These are phyloP conservation scores for Caenorhabditis brenneri DNA, from an alignment of 1,140 invertebrate species.

Conservation along the genomic window DNA sequence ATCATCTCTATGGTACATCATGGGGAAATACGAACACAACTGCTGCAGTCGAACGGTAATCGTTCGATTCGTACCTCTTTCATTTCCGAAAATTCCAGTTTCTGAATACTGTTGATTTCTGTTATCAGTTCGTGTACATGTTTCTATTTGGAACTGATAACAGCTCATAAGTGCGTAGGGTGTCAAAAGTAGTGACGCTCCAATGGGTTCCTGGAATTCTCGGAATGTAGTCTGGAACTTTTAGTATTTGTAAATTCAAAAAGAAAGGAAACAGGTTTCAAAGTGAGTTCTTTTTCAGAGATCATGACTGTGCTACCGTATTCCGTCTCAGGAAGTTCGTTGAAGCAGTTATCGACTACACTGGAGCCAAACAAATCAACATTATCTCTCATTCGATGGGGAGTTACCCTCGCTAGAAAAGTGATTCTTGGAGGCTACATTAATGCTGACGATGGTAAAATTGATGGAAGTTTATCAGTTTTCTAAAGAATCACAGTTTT, in stretches of 20 bases:
- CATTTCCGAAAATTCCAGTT: not conserved
- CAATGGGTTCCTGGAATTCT: not conserved
- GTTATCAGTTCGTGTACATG: conserved; percentile 6
- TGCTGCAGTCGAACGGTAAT: not conserved
- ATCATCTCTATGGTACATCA: not conserved
- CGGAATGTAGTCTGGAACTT: not conserved
- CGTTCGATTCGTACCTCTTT: not conserved
- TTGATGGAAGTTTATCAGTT: not conserved
- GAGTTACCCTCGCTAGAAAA: conserved; percentile 38
- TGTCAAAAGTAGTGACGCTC: not conserved
- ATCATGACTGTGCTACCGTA: conserved; percentile 14
- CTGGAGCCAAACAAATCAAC: conserved; percentile 21
- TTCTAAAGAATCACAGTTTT: not conserved
- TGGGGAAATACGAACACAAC: conserved; percentile 21
- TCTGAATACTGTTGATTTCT: not conserved
- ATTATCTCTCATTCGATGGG: conserved; percentile 41
- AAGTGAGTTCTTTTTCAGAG: not conserved
- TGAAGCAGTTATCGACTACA: conserved; percentile 26
- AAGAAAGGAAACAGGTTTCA: not conserved
- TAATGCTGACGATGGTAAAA: conserved; percentile 28
- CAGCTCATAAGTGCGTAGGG: not conserved
- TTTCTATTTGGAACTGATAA: conserved; percentile 6
- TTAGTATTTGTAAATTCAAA: not conserved
- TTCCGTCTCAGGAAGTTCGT: conserved; percentile 16
- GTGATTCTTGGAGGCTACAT: conserved; percentile 16